Percentiles rank a stretch among this genome's conserved stretches.
phyloP scores from a whole-genome alignment of 2,888 invertebrate genomes.

The Brenthis daphne region DNA sequence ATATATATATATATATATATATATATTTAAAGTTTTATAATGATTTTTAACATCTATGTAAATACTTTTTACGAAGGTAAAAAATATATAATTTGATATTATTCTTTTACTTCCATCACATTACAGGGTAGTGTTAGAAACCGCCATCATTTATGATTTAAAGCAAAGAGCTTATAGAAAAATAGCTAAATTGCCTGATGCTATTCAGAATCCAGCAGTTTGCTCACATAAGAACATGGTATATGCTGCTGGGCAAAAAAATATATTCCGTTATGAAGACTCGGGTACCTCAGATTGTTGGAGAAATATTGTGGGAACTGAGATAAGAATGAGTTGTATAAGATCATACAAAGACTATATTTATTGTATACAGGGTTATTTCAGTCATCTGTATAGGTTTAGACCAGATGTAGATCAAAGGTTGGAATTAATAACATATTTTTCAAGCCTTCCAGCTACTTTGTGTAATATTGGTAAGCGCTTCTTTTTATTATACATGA shows the following conservation, averaged over 20 bases:
- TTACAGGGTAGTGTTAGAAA: conserved; percentile 64
- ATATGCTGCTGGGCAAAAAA: conserved; percentile 60
- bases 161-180: conserved; percentile 55
- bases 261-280: conserved; percentile 61
- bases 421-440: conserved; percentile 52
- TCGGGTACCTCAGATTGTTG: conserved; percentile 51
- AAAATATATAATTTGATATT: no score
- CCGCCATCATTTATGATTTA: conserved; percentile 61
- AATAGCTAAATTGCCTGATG: conserved; percentile 62
- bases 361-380: conserved; percentile 66
- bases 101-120: conserved; percentile 9
- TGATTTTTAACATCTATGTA: no score
- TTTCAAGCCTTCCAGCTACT: conserved; percentile 56
- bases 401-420: conserved; percentile 52
- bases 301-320: conserved; percentile 49
- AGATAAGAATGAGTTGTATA: conserved; percentile 57
- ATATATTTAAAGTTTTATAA: no score
- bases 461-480: conserved; percentile 62
- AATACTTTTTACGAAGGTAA: no score
- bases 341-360: conserved; percentile 61
- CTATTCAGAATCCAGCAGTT: conserved; percentile 65
- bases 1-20: no score
- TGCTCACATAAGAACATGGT: conserved; percentile 58
- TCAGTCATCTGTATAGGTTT: conserved; percentile 61
- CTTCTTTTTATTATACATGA: neutral